These are phyloP conservation scores for Drosophila tristis DNA, from an alignment of 1,140 invertebrate genomes.

Conservation along the genomic window DNA sequence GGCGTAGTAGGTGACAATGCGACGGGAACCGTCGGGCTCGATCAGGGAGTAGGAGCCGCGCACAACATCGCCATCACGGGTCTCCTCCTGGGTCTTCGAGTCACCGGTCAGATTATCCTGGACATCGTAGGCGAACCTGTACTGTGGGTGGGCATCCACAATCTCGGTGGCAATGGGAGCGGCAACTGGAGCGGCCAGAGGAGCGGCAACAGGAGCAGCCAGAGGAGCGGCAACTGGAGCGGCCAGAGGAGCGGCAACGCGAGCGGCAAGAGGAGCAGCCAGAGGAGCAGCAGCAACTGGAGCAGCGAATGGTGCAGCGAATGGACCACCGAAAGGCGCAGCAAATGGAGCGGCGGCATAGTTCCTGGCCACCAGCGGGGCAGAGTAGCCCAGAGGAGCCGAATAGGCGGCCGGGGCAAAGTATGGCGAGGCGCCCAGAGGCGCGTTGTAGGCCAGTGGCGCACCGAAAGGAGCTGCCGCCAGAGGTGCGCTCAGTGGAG, in stretches of 20 bases:
- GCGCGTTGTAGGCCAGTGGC: slow-evolving; percentile 66
- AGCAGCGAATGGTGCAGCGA: slow-evolving; percentile 40
- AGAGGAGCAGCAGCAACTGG: slow-evolving; percentile 2
- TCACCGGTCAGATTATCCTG: slow-evolving; percentile 86
- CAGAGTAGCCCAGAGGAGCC: slow-evolving; percentile 45
- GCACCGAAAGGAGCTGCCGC: slow-evolving; percentile 59
- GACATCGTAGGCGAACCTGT: slow-evolving; percentile 86
- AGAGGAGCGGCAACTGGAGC: slow-evolving; percentile 26
- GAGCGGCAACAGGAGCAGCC: slow-evolving; percentile 37
- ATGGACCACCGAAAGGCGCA: slow-evolving; percentile 28
- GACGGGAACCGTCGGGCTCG: slow-evolving; percentile 86
- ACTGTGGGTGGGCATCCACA: slow-evolving; percentile 86
- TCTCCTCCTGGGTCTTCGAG: slow-evolving; percentile 86
- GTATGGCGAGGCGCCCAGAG: slow-evolving; percentile 49
- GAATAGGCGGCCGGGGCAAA: slow-evolving; percentile 58
- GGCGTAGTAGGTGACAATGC: slow-evolving; percentile 86
- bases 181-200: slow-evolving; percentile 56
- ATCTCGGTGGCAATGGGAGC: slow-evolving; percentile 67
- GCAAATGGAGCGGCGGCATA: slow-evolving; percentile 64
- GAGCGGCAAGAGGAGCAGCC: slow-evolving; percentile 63
- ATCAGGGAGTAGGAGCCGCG: slow-evolving; percentile 86
- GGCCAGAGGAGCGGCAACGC: slow-evolving; percentile 51
- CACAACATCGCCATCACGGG: slow-evolving; percentile 86
- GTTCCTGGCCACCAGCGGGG: slow-evolving; percentile 49
- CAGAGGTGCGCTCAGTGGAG: slow-evolving; percentile 45